Percentiles rank a stretch among this genome's conserved stretches.
Conservation (phyloP, 2,113 vertebrate species). For the Cynoglossus semilaevis region DNA sequence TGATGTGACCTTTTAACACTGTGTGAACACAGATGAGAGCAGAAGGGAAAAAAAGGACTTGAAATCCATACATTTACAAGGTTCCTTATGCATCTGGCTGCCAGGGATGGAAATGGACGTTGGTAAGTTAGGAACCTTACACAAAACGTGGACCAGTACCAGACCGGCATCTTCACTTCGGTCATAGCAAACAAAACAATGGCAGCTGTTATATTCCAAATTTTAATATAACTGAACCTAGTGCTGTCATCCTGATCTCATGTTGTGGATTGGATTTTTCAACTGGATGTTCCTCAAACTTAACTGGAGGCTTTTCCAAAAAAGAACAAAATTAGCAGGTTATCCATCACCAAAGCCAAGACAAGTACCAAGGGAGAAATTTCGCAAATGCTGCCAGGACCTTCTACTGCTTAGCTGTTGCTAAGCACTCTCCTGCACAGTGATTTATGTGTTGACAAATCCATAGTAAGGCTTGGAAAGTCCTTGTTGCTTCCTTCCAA, state of each 20-base stretch:
- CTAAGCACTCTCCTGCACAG: slow-evolving; percentile 59
- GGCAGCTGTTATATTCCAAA: background rate
- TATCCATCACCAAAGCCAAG: slow-evolving; percentile 63
- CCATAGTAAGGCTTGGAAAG: slow-evolving; percentile 57
- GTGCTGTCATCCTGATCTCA: too few relatives aligned
- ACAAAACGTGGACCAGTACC: too few relatives aligned
- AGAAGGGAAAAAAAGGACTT: slow-evolving; percentile 49
- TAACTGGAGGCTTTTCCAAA: slow-evolving; percentile 38
- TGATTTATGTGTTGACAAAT: slow-evolving; percentile 76
- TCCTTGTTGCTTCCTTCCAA: slow-evolving; percentile 69
- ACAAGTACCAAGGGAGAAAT: slow-evolving; percentile 59
- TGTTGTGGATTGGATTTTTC: too few relatives aligned
- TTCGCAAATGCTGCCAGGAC: slow-evolving; percentile 63
- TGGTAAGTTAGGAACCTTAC: too few relatives aligned
- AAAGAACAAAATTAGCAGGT: slow-evolving; percentile 55
- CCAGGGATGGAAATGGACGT: too few relatives aligned
- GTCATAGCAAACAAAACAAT: too few relatives aligned
- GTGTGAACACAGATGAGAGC: slow-evolving; percentile 64
- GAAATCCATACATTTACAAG: slow-evolving; percentile 43
- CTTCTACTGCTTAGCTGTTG: slow-evolving; percentile 57
- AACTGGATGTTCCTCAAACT: slow-evolving; percentile 43
- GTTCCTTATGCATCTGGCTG: background rate
- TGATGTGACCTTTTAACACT: slow-evolving; percentile 76
- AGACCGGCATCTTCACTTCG: too few relatives aligned
- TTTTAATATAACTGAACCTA: too few relatives aligned